Evolutionary conservation across 2,888 invertebrate species (phyloP).

Genomic region (Pinctada fucata): DNA sequence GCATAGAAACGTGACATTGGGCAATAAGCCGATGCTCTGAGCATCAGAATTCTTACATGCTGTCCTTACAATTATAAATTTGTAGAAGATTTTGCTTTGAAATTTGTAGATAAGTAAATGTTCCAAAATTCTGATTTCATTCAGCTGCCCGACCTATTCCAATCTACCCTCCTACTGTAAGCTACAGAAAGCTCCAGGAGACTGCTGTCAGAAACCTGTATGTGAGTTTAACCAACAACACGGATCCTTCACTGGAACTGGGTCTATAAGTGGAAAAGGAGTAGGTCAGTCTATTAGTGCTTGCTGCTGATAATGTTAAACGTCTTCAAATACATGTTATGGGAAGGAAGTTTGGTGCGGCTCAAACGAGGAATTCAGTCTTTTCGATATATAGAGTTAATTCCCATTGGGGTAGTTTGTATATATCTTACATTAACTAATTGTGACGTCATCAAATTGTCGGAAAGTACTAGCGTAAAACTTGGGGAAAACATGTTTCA

Average conservation of each 20-base stretch:
- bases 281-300: slow-evolving; percentile 47
- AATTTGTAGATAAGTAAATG: neutral
- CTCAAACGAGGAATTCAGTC: too few relatives aligned
- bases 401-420: too few relatives aligned
- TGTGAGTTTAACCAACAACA: slow-evolving; percentile 65
- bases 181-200: slow-evolving; percentile 54
- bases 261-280: slow-evolving; percentile 61
- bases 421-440: too few relatives aligned
- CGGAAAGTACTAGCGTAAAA: too few relatives aligned
- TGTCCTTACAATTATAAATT: neutral
- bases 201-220: slow-evolving; percentile 62
- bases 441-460: too few relatives aligned
- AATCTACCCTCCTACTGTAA: slow-evolving; percentile 63
- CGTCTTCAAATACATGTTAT: too few relatives aligned
- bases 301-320: too few relatives aligned
- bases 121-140: neutral
- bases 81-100: neutral
- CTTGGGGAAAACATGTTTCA: too few relatives aligned
- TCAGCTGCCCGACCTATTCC: slow-evolving; percentile 56
- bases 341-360: too few relatives aligned
- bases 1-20: too few relatives aligned
- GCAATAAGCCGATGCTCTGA: too few relatives aligned
- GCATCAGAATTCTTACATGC: neutral
- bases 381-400: too few relatives aligned
- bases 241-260: slow-evolving; percentile 60